Conservation (phyloP, 2,888 invertebrate species). For the Luffia ferchaultella region DNA sequence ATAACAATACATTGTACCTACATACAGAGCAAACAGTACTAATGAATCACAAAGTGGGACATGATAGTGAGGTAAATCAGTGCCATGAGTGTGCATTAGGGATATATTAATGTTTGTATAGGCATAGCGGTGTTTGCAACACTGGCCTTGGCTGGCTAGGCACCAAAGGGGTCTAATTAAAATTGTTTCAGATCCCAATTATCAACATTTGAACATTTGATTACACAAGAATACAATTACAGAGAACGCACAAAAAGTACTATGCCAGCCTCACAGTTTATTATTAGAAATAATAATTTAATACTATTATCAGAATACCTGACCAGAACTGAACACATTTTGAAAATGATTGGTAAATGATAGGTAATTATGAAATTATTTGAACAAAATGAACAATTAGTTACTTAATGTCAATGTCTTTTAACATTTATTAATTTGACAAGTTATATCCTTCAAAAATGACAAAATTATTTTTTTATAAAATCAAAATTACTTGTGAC, state of each 20-base stretch:
- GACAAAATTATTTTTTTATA: too few relatives aligned
- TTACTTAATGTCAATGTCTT: too few relatives aligned
- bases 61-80: background rate
- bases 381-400: too few relatives aligned
- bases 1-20: too few relatives aligned
- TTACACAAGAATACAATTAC: background rate
- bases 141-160: conserved; percentile 4
- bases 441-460: background rate
- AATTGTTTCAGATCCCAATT: conserved; percentile 4
- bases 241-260: background rate
- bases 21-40: too few relatives aligned
- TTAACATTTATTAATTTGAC: background rate
- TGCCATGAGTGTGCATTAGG: background rate
- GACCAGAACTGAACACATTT: too few relatives aligned
- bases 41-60: background rate
- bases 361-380: too few relatives aligned
- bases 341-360: too few relatives aligned
- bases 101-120: background rate
- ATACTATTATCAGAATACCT: too few relatives aligned
- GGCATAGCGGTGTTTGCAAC: background rate
- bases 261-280: too few relatives aligned
- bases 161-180: conserved; percentile 7
- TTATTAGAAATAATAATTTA: too few relatives aligned
- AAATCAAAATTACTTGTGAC: too few relatives aligned
- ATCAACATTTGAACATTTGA: conserved; percentile 1